These are phyloP conservation scores for Eulemur albifrons DNA, from an alignment of 2,797 vertebrate species.

Conservation along the genomic window DNA sequence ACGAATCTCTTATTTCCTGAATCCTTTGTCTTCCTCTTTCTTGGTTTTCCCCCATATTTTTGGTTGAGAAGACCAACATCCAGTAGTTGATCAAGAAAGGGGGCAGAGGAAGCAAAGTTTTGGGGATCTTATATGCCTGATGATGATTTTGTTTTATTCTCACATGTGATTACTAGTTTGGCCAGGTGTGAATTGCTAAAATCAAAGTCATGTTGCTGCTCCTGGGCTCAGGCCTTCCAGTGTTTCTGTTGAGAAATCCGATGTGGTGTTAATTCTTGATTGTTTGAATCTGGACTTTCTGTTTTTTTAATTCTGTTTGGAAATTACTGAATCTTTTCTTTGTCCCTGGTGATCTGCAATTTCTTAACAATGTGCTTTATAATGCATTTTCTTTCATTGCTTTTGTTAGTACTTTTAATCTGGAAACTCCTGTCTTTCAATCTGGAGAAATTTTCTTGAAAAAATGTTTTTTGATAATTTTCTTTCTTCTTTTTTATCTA, in stretches of 20 bases:
- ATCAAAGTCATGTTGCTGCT: not conserved
- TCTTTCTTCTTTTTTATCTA: not conserved
- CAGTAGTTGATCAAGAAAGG: not conserved
- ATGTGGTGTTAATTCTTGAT: not conserved
- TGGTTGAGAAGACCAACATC: not conserved
- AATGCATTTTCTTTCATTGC: not conserved
- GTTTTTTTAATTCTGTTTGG: not conserved
- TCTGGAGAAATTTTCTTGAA: not conserved
- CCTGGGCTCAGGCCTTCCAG: not conserved
- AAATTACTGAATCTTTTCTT: conserved; percentile 32
- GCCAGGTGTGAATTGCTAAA: not conserved
- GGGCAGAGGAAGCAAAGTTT: not conserved
- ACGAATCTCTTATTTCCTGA: not conserved
- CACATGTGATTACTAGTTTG: not conserved
- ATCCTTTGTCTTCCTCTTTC: not conserved
- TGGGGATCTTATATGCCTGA: not conserved
- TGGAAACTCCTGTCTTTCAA: not conserved
- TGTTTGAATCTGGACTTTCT: not conserved
- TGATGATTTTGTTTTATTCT: not conserved
- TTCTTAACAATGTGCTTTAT: not conserved
- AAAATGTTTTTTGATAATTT: not conserved
- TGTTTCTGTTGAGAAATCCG: not conserved
- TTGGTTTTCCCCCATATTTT: not conserved
- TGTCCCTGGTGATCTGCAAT: not conserved
- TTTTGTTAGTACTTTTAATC: not conserved